These are phyloP conservation scores for Amphipoea oculea DNA, from an alignment of 2,888 invertebrate genomes.

Conservation along the genomic window DNA sequence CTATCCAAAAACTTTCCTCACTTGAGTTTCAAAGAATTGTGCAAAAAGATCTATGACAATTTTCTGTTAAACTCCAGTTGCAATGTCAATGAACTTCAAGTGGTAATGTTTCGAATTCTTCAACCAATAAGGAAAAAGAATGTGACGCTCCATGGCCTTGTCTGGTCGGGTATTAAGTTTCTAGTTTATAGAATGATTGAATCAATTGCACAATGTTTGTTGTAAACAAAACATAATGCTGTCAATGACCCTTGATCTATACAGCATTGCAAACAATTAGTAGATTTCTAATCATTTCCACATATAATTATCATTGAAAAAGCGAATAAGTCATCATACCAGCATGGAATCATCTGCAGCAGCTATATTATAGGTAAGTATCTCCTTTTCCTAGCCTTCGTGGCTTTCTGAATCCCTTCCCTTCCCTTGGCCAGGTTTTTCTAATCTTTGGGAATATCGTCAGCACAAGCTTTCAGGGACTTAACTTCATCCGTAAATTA, in stretches of 20 bases:
- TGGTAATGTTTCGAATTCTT: conserved; percentile 20
- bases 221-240: conserved; percentile 28
- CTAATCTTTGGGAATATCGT: neutral
- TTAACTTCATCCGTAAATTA: neutral
- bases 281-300: conserved; percentile 5
- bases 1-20: too few relatives aligned
- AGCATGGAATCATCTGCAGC: neutral
- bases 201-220: conserved; percentile 27
- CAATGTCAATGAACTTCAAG: conserved; percentile 46
- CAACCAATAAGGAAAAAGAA: conserved; percentile 32
- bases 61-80: neutral
- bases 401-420: neutral
- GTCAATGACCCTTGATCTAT: conserved; percentile 39
- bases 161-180: conserved; percentile 14
- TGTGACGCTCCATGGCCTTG: conserved; percentile 14
- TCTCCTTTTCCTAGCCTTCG: neutral
- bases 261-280: conserved; percentile 5
- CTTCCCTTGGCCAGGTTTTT: neutral
- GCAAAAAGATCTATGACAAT: neutral
- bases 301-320: neutral
- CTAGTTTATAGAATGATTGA: neutral
- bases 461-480: neutral
- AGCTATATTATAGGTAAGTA: neutral
- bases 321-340: neutral
- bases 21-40: too few relatives aligned